Evolutionary conservation across 1,140 invertebrate genomes (phyloP).

Genomic region (Planococcus citri): DNA sequence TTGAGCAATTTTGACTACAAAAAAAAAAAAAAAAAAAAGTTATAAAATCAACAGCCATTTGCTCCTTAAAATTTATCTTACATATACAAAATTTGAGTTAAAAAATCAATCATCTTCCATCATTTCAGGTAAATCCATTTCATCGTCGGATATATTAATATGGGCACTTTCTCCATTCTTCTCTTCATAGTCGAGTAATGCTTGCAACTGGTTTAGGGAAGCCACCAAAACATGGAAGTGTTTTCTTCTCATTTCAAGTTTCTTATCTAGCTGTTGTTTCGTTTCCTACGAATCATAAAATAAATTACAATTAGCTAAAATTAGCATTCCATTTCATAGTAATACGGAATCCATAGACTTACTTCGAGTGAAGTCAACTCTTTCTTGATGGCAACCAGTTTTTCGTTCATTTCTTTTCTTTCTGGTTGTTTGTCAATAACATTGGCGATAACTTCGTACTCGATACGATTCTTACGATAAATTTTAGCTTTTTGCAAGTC

Average conservation of each 20-base stretch:
- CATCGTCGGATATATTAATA: slow-evolving; percentile 12
- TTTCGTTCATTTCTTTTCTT: slow-evolving; percentile 64
- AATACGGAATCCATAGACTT: slow-evolving; percentile 22
- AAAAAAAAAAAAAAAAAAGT: not conserved
- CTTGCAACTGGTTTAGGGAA: not conserved
- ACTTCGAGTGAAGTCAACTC: slow-evolving; percentile 54
- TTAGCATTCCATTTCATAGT: not conserved
- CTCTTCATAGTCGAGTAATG: not conserved
- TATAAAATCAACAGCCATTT: too few species aligned
- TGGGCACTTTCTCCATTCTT: slow-evolving; percentile 1
- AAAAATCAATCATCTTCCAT: not conserved
- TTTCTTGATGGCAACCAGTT: slow-evolving; percentile 55
- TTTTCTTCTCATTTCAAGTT: slow-evolving; percentile 6
- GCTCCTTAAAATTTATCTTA: too few species aligned
- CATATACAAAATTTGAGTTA: too few species aligned
- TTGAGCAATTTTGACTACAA: not conserved
- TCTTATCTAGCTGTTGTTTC: slow-evolving; percentile 5
- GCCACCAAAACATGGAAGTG: slow-evolving; percentile 11
- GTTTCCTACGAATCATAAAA: not conserved
- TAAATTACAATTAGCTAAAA: not conserved
- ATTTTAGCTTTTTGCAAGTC: slow-evolving; percentile 67
- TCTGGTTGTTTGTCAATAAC: slow-evolving; percentile 82
- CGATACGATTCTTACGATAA: slow-evolving; percentile 74
- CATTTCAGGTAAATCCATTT: not conserved
- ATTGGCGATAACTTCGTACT: slow-evolving; percentile 84